Base-by-base conservation (phyloP, 2,888 invertebrate genomes). In the Gastracanthus pulcherrimus region DNA sequence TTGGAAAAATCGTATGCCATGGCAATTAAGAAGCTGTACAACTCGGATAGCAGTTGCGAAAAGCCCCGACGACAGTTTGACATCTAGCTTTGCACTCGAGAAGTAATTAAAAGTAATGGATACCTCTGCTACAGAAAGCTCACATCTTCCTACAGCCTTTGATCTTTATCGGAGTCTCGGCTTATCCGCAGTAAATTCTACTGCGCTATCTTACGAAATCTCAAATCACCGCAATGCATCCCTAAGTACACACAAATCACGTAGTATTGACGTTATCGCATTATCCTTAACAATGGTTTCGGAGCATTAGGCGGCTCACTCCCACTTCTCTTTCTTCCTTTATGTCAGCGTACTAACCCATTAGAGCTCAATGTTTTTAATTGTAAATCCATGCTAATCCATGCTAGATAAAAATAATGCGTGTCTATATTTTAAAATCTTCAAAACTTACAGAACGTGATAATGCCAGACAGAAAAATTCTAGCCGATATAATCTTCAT, bases 61-160 rank as follows among this genome's bases (percentile, higher is more conserved):
- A 36, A 26, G 55, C 5, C 45, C 16, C 5, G 48, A 64, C 16
- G 64, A 75, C 48, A 64, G 16, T 38, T 23, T 23, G 74, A 75
- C 48, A 64, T 34, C 23, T 64, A n/a, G 41, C 60, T 51, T 48
- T 16, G 26, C 41, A 34, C 64, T 19, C 48, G 2, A 31, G 45
- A 34, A 31, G n/a, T 51, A 74, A 74, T 31, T 62, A 75, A 75
- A 75, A 58, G 31, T 38, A 74, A 62, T 66, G 34, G 74, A 75
- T 60, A 29, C 45, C 29, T 75, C 19, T 13, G 13, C 23, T 51
- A 23, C 7, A 16, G 5, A 7, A 7, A 48, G 45, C 62, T 48
- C 26, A 62, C 19, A 16, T 75, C 64, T 60, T 31, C 55, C 55
- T 60, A 64, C 45, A 64, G 16, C 11, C 45, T 19, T 36, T 31